Conservation (phyloP, 1,140 invertebrate genomes). For the Trichonephila inaurata region DNA sequence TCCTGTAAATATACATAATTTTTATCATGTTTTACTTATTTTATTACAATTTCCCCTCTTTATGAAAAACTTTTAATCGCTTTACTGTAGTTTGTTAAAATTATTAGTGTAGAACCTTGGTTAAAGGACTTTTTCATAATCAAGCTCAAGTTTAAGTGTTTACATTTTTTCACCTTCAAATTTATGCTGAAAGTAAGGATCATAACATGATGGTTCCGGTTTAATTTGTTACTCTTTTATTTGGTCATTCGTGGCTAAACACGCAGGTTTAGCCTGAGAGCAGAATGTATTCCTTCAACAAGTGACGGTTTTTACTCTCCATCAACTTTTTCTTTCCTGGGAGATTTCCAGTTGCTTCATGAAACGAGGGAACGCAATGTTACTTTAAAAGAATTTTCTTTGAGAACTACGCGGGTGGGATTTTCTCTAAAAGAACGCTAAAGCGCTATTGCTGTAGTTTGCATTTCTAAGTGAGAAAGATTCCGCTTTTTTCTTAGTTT, state of each 20-base stretch:
- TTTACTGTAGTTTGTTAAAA: not conserved
- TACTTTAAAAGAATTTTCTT: conserved; percentile 49
- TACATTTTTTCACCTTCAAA: not conserved
- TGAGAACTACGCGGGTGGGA: conserved; percentile 7
- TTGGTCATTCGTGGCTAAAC: not conserved
- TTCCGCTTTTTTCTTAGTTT: conserved; percentile 7
- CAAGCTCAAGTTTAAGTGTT: conserved; percentile 7
- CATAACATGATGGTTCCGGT: conserved; percentile 28
- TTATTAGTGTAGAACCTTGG: conserved; percentile 26
- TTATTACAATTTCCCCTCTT: not conserved
- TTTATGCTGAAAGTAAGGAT: conserved; percentile 23
- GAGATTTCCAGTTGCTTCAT: conserved; percentile 49
- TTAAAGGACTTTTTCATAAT: conserved; percentile 1
- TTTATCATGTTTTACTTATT: too few relatives aligned
- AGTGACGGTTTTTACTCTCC: conserved; percentile 28
- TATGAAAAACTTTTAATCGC: conserved; percentile 47
- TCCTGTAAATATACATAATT: too few relatives aligned
- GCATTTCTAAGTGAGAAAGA: conserved; percentile 52
- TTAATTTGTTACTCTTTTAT: conserved; percentile 58
- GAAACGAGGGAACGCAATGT: conserved; percentile 47
- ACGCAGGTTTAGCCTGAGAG: not conserved
- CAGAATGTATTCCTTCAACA: conserved; percentile 36
- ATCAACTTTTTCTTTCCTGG: conserved; percentile 28
- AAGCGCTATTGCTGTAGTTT: conserved; percentile 49
- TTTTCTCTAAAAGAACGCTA: conserved; percentile 55